Evolutionary conservation across 2,797 vertebrate genomes (phyloP).

Genomic region (Manis pentadactyla): DNA sequence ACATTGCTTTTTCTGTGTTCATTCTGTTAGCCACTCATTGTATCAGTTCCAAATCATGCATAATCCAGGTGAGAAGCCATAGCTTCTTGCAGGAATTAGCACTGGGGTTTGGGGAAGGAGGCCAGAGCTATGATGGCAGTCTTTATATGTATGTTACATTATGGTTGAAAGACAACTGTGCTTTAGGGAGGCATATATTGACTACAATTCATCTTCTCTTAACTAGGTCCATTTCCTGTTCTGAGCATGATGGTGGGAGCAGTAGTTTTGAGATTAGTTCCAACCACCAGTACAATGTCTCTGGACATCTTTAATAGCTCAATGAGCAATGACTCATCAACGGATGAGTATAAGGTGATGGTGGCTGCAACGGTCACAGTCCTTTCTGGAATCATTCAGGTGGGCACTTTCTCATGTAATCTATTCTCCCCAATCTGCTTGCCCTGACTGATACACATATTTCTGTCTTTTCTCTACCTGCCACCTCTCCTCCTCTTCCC

Average conservation of each 20-base stretch:
- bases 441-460: background rate
- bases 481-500: background rate
- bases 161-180: background rate
- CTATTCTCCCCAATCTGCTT: background rate
- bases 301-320: accelerated
- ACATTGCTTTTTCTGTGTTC: background rate
- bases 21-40: background rate
- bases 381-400: slow-evolving; percentile 95
- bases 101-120: background rate
- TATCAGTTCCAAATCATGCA: background rate
- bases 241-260: slow-evolving; percentile 96
- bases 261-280: slow-evolving; percentile 87
- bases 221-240: slow-evolving; percentile 95
- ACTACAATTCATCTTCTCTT: slow-evolving; percentile 16
- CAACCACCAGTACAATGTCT: background rate
- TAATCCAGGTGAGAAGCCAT: background rate
- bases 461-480: background rate
- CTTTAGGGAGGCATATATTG: background rate
- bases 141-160: background rate
- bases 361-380: slow-evolving; percentile 94
- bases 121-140: background rate
- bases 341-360: slow-evolving; percentile 88
- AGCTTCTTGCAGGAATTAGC: background rate
- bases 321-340: slow-evolving; percentile 77
- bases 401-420: slow-evolving; percentile 78